Conservation (phyloP, 1,140 invertebrate genomes). For the Nasonia longicornis region DNA sequence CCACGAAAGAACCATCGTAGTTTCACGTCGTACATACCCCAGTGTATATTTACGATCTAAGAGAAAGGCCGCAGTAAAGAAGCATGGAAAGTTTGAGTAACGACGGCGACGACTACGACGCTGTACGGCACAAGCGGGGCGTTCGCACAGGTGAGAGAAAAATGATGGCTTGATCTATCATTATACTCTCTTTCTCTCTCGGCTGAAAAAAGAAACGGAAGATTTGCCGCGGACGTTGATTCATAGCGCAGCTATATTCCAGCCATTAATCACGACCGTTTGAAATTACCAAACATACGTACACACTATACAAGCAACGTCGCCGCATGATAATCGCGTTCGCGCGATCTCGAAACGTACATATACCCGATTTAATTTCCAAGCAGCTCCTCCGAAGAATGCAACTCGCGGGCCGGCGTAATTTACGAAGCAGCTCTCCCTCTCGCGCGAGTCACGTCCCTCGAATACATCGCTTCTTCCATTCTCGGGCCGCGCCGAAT, state of each 20-base stretch:
- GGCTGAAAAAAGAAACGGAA: neutral
- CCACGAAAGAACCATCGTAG: neutral
- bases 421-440: slow-evolving; percentile 9
- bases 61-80: neutral
- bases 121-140: neutral
- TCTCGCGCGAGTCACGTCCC: slow-evolving; percentile 32
- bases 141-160: neutral
- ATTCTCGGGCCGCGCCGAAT: neutral
- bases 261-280: neutral
- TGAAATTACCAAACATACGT: no score
- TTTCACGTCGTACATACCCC: neutral
- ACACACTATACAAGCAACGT: no score
- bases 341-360: no score
- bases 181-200: no score
- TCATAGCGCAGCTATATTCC: neutral
- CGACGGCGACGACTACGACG: neutral
- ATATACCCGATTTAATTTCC: slow-evolving; percentile 26
- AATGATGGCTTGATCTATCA: neutral
- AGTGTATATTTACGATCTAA: neutral
- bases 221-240: neutral
- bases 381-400: slow-evolving; percentile 8
- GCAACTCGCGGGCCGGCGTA: slow-evolving; percentile 9
- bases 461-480: slow-evolving; percentile 22
- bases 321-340: no score
- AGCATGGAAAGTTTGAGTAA: neutral